Base-by-base conservation (phyloP, 2,797 vertebrate genomes). In the Leontopithecus rosalia region DNA sequence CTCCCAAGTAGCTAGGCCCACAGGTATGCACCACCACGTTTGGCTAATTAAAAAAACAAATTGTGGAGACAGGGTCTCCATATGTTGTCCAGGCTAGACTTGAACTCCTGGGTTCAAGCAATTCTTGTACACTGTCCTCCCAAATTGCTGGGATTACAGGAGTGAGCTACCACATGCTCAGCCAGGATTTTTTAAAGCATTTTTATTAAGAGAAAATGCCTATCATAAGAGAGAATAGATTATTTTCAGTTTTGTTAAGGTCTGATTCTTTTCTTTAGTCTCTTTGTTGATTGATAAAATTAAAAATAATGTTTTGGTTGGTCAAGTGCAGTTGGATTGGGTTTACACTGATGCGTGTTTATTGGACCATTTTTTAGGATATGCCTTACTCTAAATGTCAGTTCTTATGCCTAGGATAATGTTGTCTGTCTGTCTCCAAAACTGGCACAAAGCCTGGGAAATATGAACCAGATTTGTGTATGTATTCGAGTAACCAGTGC, bases 401-500 rank as follows among this genome's bases (percentile, higher is more conserved):
- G 70, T 95, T 73, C 98, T 46, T 96, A 90, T 90, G 1, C 30
- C 75, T 99, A 99, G 99, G 99, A 99, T 99, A 99, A 99, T 1
- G 99, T 99, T 7, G 99, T 99, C 50, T 99, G 99, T 96, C 99
- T 99, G 91, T 99, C 99, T 33, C 99, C 99, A 50, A 99, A 99
- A 94, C 98, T 99, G 98, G 99, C 99, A 0, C 99, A 99, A 98
- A 99, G 99, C 72, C 98, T 99, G 96, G 99, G 99, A 58, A 99
- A 99, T 98, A 99, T 99, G 99, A 99, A 98, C 96, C 99, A 99
- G 98, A 99, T 99, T 97, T 99, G 99, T 91, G 99, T 99, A 89
- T 99, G 99, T 97, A 80, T 99, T 97, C 98, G 99, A 2, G 99
- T 99, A 92, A 99, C 99, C 64, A 99, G 99, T 92, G 98, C 99